Base-by-base conservation (phyloP, 2,888 invertebrate genomes). In the Mechanitis mazaeus region DNA sequence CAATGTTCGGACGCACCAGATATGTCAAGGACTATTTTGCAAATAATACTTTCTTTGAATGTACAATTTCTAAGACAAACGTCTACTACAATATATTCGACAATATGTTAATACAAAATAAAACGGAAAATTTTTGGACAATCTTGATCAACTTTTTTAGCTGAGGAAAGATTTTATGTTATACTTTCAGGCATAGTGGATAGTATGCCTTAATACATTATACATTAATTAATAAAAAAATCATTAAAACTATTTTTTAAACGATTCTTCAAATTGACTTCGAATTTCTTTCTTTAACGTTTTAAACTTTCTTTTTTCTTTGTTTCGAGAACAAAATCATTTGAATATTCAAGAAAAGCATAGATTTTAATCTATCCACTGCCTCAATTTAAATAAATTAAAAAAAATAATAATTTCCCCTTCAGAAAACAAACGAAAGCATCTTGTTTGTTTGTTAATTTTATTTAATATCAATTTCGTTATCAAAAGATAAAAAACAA, bases 1-100 rank as follows among this genome's bases (percentile, higher is more conserved):
- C 80, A 81, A 72, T 70, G 71, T 74, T 71, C 75, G 76, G 74
- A 75, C 72, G 83, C 78, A 80, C 82, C 78, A 85, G 84, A 81
- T 85, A 76, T 84, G 84, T 87, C 87, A 87, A 87, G 87, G 87
- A 84, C 83, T 72, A 74, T 79, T 79, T 82, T 76, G 80, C 77
- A 81, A 82, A 81, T 61, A 63, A 77, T 74, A 78, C 81, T 82
- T 84, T 83, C 81, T 82, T 84, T 78, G 76, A 72, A 74, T 79
- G 60, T 54, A 74, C 74, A 72, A 73, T 59, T 58, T 60, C 62
- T 55, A 56, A 56, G 59, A 58, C 58, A 63, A 60, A 45, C 45
- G n/a, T n/a, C 45, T 45, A 59, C 33, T 31, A 42, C 33, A 60
- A 60, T 60, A 28, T 47, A 50, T 45, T 54, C 33, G 56, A 42